Evolutionary conservation across 2,888 invertebrate species (phyloP).

Genomic region (Drosophila merina): DNA sequence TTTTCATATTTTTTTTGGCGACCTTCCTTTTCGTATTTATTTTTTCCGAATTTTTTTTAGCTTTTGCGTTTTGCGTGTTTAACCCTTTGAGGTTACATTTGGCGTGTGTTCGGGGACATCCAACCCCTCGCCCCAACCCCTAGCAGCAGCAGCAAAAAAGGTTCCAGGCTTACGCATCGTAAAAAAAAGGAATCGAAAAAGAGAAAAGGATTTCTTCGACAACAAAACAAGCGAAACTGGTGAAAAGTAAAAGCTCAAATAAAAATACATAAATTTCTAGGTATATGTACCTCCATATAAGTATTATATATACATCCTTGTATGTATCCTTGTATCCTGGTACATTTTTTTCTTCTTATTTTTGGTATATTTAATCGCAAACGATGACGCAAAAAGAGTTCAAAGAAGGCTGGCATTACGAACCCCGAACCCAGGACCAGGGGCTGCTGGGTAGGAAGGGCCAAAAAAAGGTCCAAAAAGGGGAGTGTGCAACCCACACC

Average conservation of each 20-base stretch:
- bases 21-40: slow-evolving; percentile 52
- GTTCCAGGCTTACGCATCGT: slow-evolving; percentile 68
- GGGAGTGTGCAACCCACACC: slow-evolving; percentile 45
- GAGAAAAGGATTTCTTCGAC: slow-evolving; percentile 73
- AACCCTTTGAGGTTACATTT: slow-evolving; percentile 81
- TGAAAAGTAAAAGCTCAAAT: slow-evolving; percentile 77
- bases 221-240: slow-evolving; percentile 54
- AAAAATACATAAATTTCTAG: slow-evolving; percentile 53
- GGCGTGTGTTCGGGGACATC: slow-evolving; percentile 69
- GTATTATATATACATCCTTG: slow-evolving; percentile 5
- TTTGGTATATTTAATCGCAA: slow-evolving; percentile 72
- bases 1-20: slow-evolving; percentile 66
- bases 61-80: slow-evolving; percentile 81
- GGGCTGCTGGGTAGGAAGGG: slow-evolving; percentile 21
- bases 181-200: slow-evolving; percentile 61
- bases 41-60: slow-evolving; percentile 58
- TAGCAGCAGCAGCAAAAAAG: slow-evolving; percentile 47
- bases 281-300: slow-evolving; percentile 2
- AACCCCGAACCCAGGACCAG: slow-evolving; percentile 50
- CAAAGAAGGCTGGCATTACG: slow-evolving; percentile 56
- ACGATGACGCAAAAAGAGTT: slow-evolving; percentile 79
- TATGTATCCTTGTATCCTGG: slow-evolving; percentile 15
- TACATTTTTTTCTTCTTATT: slow-evolving; percentile 39
- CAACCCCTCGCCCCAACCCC: slow-evolving; percentile 28
- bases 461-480: slow-evolving; percentile 29